Evolutionary conservation across 2,797 vertebrate species (phyloP).

Genomic region (Lacerta bilineata): DNA sequence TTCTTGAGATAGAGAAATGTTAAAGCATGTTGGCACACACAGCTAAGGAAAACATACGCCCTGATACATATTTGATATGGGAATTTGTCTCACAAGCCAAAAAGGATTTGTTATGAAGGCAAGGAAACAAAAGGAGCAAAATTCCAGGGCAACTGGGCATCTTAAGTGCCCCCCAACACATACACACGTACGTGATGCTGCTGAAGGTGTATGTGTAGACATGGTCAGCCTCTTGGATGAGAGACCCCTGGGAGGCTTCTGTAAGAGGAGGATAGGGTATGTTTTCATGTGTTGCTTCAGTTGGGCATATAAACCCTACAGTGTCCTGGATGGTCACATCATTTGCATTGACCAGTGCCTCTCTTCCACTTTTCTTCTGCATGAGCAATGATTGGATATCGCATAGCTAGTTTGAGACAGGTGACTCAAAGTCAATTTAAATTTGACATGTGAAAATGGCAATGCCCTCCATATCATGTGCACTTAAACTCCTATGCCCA

Average conservation of each 20-base stretch:
- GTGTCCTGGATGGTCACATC: neutral
- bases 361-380: neutral
- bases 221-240: neutral
- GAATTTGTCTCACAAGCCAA: neutral
- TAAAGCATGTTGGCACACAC: neutral
- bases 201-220: neutral
- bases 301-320: neutral
- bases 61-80: neutral
- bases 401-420: neutral
- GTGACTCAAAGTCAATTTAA: neutral
- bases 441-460: neutral
- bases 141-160: neutral
- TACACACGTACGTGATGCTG: neutral
- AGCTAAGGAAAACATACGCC: neutral
- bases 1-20: no score
- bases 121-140: neutral
- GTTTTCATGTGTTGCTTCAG: neutral
- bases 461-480: neutral
- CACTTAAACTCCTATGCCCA: neutral
- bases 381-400: neutral
- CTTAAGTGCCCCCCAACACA: neutral
- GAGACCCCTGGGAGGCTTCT: neutral
- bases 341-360: neutral
- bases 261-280: neutral
- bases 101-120: neutral